Base-by-base conservation (phyloP, 2,797 vertebrate genomes). In the Lutjanus argentimaculatus region DNA sequence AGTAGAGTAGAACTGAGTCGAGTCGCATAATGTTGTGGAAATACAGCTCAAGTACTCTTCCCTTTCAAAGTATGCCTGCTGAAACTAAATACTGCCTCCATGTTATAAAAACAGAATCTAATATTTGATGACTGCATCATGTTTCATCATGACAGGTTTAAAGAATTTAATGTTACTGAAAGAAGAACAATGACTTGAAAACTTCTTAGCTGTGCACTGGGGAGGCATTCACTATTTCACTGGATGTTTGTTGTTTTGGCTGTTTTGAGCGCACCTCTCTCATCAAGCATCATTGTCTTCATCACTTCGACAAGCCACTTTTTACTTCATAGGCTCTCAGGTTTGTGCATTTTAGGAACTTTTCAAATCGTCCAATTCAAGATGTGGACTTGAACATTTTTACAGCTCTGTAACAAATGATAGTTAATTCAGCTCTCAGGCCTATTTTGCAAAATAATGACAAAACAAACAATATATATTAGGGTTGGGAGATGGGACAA, bases 371-470 rank as follows among this genome's bases (percentile, higher is more conserved):
- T 52, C 5, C 30, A 51, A 40, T 67, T 74, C 4, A 71, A 79
- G 71, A 63, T 30, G 21, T 42, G 21, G 30, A 22, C 42, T 46
- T 51, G 5, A 6, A 59, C 13, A 77, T 43, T 66, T 63, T 62
- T 42, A 64, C 45, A 71, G 40, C 72, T 85, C 30, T 64, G 42
- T 22, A 25, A 75, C 62, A 52, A 36, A 73, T 46, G 45, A 0
- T 53, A 72, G 22, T 62, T 62, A 8, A 65, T 75, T 70, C 53
- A 59, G 62, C 75, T 67, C 67, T 63, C 13, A 36, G 70, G 69
- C 19, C 68, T 62, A 82, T 73, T 84, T 85, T 82, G 61, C 67
- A 79, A 87, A 75, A 57, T 58, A 72, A 72, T 17, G 45, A 77
- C 22, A 43, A 65, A 63, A 61, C 42, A 62, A 80, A 56, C 48